Conservation (phyloP, 2,888 invertebrate genomes). For the Chrysomela aeneicollis region DNA sequence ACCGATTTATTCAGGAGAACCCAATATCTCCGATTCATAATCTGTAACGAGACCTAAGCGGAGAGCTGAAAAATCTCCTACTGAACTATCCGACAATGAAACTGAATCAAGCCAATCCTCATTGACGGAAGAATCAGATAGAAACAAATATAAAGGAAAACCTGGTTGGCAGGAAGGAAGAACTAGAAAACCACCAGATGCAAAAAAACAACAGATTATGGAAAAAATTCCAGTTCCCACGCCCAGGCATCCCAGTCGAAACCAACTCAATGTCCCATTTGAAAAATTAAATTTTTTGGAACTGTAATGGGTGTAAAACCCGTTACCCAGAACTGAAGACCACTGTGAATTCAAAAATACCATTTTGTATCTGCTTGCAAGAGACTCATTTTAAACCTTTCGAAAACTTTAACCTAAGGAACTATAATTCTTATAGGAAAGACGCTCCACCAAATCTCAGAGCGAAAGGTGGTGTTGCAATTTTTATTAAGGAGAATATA, state of each 20-base stretch:
- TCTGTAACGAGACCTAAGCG: no score
- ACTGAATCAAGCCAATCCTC: no score
- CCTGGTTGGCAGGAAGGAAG: no score
- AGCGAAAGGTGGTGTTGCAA: constrained; percentile 24
- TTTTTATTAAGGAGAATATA: constrained; percentile 1
- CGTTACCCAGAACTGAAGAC: no score
- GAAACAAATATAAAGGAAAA: no score
- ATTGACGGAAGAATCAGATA: no score
- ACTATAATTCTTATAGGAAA: constrained; percentile 7
- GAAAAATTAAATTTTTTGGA: constrained; percentile 20
- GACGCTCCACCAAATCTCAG: background rate
- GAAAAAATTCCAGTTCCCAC: background rate
- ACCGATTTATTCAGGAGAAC: no score
- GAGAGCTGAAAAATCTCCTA: no score
- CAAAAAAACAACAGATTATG: background rate
- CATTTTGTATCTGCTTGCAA: constrained; percentile 22
- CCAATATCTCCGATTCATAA: no score
- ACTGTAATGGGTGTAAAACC: constrained; percentile 16
- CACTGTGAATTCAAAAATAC: no score
- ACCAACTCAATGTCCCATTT: background rate
- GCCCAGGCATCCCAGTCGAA: background rate
- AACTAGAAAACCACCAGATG: no score
- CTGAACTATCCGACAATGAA: no score
- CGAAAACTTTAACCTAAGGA: constrained; percentile 5
- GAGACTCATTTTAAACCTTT: constrained; percentile 26